phyloP scores from a whole-genome alignment of 2,113 vertebrate species.

The Actenoides lindsayi region DNA sequence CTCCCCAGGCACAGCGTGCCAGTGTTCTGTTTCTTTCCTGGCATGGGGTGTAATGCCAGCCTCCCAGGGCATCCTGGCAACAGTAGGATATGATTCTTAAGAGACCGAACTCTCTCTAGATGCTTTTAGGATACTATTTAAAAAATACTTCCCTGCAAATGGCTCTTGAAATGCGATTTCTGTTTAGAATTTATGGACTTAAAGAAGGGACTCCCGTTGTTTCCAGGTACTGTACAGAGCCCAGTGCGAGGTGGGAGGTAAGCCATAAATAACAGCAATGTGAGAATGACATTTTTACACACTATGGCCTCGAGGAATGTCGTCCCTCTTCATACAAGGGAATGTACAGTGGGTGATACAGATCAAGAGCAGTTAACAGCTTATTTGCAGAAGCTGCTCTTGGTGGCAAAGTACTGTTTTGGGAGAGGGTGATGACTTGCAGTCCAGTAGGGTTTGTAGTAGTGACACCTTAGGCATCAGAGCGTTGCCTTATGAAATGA shows the following conservation, averaged over 20 bases:
- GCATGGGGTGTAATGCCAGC: not conserved
- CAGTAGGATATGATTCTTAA: not conserved
- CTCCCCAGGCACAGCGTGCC: accelerated
- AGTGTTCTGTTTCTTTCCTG: no score
- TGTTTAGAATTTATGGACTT: not conserved
- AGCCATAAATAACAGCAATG: not conserved
- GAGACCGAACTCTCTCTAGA: not conserved
- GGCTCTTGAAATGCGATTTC: not conserved
- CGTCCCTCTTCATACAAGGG: not conserved
- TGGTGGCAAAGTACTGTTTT: not conserved
- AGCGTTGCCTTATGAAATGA: not conserved
- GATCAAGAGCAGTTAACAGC: not conserved
- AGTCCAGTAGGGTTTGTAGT: not conserved
- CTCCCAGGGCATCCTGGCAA: not conserved
- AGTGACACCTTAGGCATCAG: not conserved
- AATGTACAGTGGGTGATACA: not conserved
- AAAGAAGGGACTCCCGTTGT: not conserved
- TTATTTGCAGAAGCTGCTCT: not conserved
- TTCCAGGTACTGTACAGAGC: not conserved
- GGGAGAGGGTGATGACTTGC: not conserved
- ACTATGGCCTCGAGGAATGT: not conserved
- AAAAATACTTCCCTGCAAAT: not conserved
- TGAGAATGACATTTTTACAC: not conserved
- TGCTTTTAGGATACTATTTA: not conserved
- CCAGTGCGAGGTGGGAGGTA: not conserved